Percentiles rank a stretch among this genome's conserved stretches.
Conservation (phyloP, 2,113 vertebrate species). For the Eleginops maclovinus region DNA sequence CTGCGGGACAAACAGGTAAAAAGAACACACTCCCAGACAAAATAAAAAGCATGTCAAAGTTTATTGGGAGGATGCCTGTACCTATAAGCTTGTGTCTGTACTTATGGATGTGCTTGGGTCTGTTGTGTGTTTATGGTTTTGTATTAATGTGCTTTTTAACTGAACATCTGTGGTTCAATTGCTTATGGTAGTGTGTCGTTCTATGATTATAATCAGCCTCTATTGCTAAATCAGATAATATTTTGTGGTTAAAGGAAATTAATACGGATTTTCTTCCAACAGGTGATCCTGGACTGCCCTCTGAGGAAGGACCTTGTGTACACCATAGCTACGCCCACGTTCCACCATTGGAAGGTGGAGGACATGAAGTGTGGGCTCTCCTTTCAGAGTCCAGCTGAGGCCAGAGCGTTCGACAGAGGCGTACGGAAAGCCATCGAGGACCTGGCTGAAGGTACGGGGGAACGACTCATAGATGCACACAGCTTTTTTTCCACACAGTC, state of each 20-base stretch:
- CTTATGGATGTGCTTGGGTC: no score
- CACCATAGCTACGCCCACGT: conserved; percentile 98
- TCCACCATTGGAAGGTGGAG: conserved; percentile 99
- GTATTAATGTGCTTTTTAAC: no score
- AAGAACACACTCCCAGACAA: not conserved
- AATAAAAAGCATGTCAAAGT: no score
- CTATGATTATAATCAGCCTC: no score
- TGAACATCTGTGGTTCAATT: no score
- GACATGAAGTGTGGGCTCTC: conserved; percentile 95
- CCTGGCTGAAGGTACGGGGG: conserved; percentile 93
- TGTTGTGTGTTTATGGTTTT: no score
- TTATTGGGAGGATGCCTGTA: not conserved
- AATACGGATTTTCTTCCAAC: conserved; percentile 13
- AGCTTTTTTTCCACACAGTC: no score
- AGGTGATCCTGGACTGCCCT: conserved; percentile 98
- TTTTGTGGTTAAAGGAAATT: not conserved
- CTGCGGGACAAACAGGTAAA: conserved; percentile 97
- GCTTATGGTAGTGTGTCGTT: no score
- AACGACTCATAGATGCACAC: not conserved
- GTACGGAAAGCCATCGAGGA: conserved; percentile 98
- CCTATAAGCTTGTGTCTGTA: no score
- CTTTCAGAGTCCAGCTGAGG: conserved; percentile 97
- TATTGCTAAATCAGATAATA: no score
- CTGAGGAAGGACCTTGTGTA: conserved; percentile 97
- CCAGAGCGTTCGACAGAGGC: conserved; percentile 96